Base-by-base conservation (phyloP, 1,140 invertebrate genomes). In the Monochamus saltuarius region DNA sequence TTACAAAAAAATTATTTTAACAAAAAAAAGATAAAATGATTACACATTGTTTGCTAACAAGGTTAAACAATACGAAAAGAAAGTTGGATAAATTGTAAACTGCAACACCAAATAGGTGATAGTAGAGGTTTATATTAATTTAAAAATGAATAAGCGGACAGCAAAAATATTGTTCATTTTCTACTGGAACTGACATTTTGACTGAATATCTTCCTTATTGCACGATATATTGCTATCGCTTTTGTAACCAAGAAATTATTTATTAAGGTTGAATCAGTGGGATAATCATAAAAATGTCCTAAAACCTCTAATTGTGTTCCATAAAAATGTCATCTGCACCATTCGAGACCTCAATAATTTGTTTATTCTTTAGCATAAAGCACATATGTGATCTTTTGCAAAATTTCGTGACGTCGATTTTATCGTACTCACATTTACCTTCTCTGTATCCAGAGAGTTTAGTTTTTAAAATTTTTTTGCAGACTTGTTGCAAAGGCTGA, bases 401-500 rank as follows among this genome's bases (percentile, higher is more conserved):
- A 11, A n/a, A 47, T 17, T 47, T 4, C 17, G 17, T 47, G 10
- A 40, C 39, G 14, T 8, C 35, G 17, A 36, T 37, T 37, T n/a
- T 37, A 7, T 52, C 36, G 16, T 37, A 13, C 3, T 29, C 11
- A 37, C 22, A 37, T 36, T 17, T 56, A 37, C 34, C 14, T 47
- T 56, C 54, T 56, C 54, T 46, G 22, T 29, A 29, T 29, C 22
- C 22, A 3, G 22, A 29, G 22, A 29, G 22, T 29, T 29, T 29
- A 46, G 22, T 43, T 40, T 45, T 40, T 35, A 43, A 46, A 56
- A 56, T 56, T 56, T 40, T 56, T 22, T 56, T 56, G 13, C 45
- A 7, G 8, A 56, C 43, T 45, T 62, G 56, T 34, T 62, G 34
- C 40, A 59, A 59, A 42, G 55, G 47, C 29, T 58, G 47, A 19